Evolutionary conservation across 2,888 invertebrate species (phyloP), one percentile per base, ranked within the genome.

Genomic region (Lobophora halterata): DNA sequence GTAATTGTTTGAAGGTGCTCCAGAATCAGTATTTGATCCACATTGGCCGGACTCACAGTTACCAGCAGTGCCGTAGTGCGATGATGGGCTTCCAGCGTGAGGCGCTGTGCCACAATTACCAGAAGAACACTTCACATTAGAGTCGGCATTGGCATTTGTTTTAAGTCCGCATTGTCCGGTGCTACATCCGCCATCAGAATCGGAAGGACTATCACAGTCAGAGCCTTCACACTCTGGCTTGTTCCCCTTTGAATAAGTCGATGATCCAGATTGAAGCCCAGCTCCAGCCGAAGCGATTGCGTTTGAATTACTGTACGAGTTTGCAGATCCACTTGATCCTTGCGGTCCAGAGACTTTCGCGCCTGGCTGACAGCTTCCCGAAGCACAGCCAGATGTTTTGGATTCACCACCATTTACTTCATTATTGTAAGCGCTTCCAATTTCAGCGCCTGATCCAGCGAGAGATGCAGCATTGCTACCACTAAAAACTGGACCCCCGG

Each of bases 1-100:
- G 8, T 39, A 35, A 28, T 45, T 40, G 28, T 11, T 46, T 23
- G 49, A 40, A 3, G 52, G 16, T n/a, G 35, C 25, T 41, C 32
- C 47, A 27, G 40, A 34, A 28, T 46, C 43, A 10, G 28, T 13
- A 19, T 49, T 44, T 2, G 38, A 13, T 31, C 39, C 44, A 46
- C 67, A 66, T 1, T 46, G 37, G n/a, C 63, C 67, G 13, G 63
- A 56, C 7, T 42, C 27, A 46, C 74, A 76, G 52, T 69, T 68
- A 12, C 38, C 49, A 20, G 49, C 29, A 11, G 20, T 25, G 10
- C 21, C 44, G 38, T 38, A 11, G 8, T 38, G 21, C 18, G 40
- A 21, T 21, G 38, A 11, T 10, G 40, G 16, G 4, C 12, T 9
- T 27, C 17, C 37, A 2, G 6, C 25, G 10, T 38, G 13, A 13